Evolutionary conservation across 1,140 invertebrate genomes (phyloP).

Genomic region (Octopus bimaculoides): DNA sequence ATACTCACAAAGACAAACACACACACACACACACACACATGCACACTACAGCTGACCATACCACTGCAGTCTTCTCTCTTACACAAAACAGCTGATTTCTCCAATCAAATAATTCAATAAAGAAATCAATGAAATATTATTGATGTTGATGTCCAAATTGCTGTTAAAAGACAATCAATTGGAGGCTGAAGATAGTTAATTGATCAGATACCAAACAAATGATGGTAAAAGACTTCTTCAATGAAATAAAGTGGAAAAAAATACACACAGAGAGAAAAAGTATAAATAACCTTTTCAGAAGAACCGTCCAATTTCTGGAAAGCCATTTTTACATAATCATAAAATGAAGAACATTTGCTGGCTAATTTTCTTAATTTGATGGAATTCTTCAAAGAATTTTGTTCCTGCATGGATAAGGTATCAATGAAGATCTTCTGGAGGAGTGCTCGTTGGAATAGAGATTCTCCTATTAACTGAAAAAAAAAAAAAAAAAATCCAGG

Average conservation of each 20-base stretch:
- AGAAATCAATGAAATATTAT: too few species aligned
- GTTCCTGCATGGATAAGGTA: constrained; percentile 22
- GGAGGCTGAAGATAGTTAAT: too few species aligned
- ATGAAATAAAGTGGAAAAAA: too few species aligned
- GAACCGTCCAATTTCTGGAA: constrained; percentile 35
- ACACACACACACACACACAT: neutral
- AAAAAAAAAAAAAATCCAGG: neutral
- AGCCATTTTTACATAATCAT: constrained; percentile 35
- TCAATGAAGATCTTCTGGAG: constrained; percentile 42
- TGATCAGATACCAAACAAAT: too few species aligned
- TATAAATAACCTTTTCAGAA: constrained; percentile 18
- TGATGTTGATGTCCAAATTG: too few species aligned
- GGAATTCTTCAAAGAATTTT: constrained; percentile 20
- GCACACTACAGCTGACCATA: neutral
- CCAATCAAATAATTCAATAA: too few species aligned
- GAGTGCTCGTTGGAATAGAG: constrained; percentile 35
- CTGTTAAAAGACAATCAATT: too few species aligned
- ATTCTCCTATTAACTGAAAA: constrained; percentile 26
- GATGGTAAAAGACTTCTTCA: too few species aligned
- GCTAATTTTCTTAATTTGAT: constrained; percentile 28
- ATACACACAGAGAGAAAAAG: too few species aligned
- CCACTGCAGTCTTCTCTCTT: too few species aligned
- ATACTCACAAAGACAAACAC: too few species aligned
- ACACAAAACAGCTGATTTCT: too few species aligned
- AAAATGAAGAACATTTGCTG: constrained; percentile 24